A percentile compares a stretch with the other conserved stretches of the same genome.
Evolutionary conservation across 2,113 vertebrate genomes (phyloP).

Genomic region (Cottus gobio): DNA sequence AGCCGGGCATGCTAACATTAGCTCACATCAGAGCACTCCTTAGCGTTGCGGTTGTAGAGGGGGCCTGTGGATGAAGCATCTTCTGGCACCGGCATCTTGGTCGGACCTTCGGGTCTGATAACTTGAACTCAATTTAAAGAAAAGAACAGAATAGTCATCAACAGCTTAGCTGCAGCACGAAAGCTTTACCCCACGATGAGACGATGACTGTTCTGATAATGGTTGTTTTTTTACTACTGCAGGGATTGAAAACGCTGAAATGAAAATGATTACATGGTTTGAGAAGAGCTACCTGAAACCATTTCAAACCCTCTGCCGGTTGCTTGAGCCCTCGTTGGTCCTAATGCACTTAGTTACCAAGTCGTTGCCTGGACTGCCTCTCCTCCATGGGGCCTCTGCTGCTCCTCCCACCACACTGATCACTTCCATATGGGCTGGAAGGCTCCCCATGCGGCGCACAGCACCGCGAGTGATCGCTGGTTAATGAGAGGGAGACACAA

Average conservation of each 20-base stretch:
- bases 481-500: constrained; percentile 43
- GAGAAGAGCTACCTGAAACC: background rate
- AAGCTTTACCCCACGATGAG: too few relatives aligned
- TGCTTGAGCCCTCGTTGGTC: constrained; percentile 6
- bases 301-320: background rate
- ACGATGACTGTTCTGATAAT: too few relatives aligned
- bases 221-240: too few relatives aligned
- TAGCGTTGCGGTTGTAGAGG: too few relatives aligned
- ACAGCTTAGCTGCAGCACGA: background rate
- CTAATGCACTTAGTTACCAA: constrained; percentile 6
- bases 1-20: background rate
- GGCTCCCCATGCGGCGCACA: background rate
- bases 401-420: constrained; percentile 20
- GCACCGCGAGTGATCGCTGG: constrained; percentile 28
- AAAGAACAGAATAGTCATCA: background rate
- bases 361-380: constrained; percentile 45
- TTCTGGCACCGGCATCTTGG: too few relatives aligned
- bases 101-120: background rate
- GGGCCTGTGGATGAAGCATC: too few relatives aligned
- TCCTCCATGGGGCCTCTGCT: constrained; percentile 32
- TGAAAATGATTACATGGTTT: background rate
- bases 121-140: background rate
- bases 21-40: too few relatives aligned
- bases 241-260: background rate
- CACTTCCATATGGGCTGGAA: constrained; percentile 59